phyloP scores from a whole-genome alignment of 2,113 vertebrate genomes.

The Gallinago jamesoni region DNA sequence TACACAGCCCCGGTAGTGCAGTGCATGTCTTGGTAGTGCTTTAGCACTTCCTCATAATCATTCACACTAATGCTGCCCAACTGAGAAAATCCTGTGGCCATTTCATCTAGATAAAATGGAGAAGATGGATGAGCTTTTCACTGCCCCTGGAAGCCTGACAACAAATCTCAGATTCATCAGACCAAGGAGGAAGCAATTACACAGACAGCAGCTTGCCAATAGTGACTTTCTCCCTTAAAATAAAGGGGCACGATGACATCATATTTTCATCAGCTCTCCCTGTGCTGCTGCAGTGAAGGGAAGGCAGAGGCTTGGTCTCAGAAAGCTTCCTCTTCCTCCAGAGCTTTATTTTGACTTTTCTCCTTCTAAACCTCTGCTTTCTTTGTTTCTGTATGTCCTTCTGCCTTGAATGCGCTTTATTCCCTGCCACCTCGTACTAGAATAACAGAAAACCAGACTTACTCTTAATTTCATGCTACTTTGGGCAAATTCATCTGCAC shows the following conservation, averaged over 20 bases:
- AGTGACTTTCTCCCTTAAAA: constrained; percentile 26
- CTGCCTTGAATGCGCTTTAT: background rate
- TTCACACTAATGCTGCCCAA: constrained; percentile 12
- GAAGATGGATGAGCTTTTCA: constrained; percentile 46
- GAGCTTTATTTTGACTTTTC: background rate
- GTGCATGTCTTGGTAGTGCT: background rate
- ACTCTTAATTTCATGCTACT: background rate
- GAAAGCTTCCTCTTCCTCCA: background rate
- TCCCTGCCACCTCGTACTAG: background rate
- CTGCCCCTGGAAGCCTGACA: constrained; percentile 45
- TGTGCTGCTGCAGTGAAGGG: background rate
- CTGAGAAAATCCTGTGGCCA: constrained; percentile 43
- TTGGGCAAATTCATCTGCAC: background rate
- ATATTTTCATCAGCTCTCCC: background rate
- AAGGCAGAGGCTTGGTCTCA: background rate
- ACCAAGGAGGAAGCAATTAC: constrained; percentile 51
- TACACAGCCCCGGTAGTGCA: background rate
- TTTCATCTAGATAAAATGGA: constrained; percentile 35
- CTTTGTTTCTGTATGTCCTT: background rate
- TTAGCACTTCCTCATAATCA: background rate
- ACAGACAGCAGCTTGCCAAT: constrained; percentile 23
- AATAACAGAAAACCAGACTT: background rate
- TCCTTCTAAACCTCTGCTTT: background rate
- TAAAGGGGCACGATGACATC: background rate
- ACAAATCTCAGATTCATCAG: constrained; percentile 46